Conservation (phyloP, 2,888 invertebrate species). For the Chloroclystis v-ata region DNA sequence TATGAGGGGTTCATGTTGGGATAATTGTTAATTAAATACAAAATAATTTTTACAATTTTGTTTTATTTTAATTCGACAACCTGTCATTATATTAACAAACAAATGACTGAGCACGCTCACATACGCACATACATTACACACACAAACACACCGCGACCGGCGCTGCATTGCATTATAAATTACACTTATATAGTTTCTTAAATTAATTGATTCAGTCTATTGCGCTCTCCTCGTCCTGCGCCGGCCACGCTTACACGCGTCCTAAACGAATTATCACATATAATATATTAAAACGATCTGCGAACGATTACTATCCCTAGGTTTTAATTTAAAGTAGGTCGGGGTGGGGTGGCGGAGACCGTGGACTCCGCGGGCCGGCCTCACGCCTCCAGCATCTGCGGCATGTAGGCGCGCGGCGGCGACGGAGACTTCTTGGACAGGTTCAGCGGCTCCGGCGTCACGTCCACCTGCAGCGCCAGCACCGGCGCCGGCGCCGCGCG, state of each 20-base stretch:
- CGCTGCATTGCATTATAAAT: slow-evolving; percentile 81
- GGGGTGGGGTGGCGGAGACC: slow-evolving; percentile 75
- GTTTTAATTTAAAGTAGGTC: slow-evolving; percentile 76
- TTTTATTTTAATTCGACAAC: slow-evolving; percentile 85
- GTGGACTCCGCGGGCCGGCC: slow-evolving; percentile 71
- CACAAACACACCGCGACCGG: slow-evolving; percentile 81
- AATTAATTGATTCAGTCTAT: slow-evolving; percentile 79
- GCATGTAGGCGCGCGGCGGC: slow-evolving; percentile 78
- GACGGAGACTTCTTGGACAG: slow-evolving; percentile 90
- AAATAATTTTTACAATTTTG: slow-evolving; percentile 71
- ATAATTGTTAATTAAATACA: slow-evolving; percentile 36
- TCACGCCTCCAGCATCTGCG: slow-evolving; percentile 82
- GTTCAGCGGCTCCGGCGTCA: slow-evolving; percentile 92
- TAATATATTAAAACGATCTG: slow-evolving; percentile 82
- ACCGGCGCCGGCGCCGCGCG: slow-evolving; percentile 54
- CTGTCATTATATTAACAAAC: slow-evolving; percentile 85
- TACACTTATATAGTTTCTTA: slow-evolving; percentile 79
- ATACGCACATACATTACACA: slow-evolving; percentile 79
- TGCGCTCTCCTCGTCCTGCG: slow-evolving; percentile 77
- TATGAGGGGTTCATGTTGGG: slow-evolving; percentile 2
- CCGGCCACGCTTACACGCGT: slow-evolving; percentile 77
- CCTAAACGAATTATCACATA: slow-evolving; percentile 82
- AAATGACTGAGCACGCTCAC: slow-evolving; percentile 81
- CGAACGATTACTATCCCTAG: slow-evolving; percentile 73
- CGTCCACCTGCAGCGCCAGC: slow-evolving; percentile 83